Evolutionary conservation across 2,113 vertebrate species (phyloP).

Genomic region (Lucifuga dentata): DNA sequence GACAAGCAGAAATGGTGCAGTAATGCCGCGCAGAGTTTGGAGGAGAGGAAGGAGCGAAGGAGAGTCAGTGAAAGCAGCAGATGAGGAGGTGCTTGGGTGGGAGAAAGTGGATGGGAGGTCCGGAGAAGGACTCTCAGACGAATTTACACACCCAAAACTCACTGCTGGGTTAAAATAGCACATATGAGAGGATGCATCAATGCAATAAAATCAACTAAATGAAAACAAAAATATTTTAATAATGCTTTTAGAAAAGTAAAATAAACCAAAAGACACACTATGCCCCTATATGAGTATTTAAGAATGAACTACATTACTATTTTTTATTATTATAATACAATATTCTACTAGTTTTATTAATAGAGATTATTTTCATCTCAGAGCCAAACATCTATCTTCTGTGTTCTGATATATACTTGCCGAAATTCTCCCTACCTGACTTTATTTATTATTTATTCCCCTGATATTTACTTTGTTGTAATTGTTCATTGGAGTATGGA

Average conservation of each 20-base stretch:
- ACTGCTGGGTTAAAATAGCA: slow-evolving; percentile 41
- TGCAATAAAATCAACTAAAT: slow-evolving; percentile 7
- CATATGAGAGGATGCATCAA: slow-evolving; percentile 21
- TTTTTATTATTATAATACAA: too few species aligned
- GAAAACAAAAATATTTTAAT: too few species aligned
- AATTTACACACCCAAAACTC: slow-evolving; percentile 78
- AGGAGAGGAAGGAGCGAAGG: slow-evolving; percentile 26
- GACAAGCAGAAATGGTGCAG: slow-evolving; percentile 41
- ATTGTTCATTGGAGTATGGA: slow-evolving; percentile 30
- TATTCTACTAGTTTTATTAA: too few species aligned
- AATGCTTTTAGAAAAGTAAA: too few species aligned
- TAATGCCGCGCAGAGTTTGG: slow-evolving; percentile 23
- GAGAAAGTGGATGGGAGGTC: slow-evolving; percentile 4
- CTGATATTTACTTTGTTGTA: slow-evolving; percentile 40
- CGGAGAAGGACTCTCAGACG: slow-evolving; percentile 60
- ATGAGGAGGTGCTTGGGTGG: background rate
- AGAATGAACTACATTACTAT: too few species aligned
- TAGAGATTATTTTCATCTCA: slow-evolving; percentile 1
- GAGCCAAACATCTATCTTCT: slow-evolving; percentile 17
- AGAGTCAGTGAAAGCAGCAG: slow-evolving; percentile 24
- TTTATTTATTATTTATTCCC: slow-evolving; percentile 16
- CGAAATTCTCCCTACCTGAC: slow-evolving; percentile 62
- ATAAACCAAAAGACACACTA: too few species aligned
- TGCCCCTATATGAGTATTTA: background rate
- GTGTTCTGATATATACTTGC: slow-evolving; percentile 54